Percentiles rank a stretch among this genome's conserved stretches.
Evolutionary conservation across 2,797 vertebrate genomes (phyloP).

Genomic region (Bucorvus abyssinicus): DNA sequence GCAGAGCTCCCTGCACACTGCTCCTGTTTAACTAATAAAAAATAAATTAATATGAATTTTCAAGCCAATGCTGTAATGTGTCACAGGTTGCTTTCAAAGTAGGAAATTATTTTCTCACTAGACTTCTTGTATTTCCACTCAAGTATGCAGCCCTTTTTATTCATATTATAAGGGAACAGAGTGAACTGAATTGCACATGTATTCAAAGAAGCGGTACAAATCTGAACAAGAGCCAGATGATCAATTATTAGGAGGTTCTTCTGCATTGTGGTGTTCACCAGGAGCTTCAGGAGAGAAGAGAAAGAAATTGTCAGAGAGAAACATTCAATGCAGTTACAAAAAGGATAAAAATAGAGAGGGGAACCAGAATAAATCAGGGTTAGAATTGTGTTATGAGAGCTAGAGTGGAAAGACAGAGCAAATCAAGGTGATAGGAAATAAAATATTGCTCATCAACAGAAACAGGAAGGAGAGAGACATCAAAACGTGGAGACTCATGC

Average conservation of each 20-base stretch:
- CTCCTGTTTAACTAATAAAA: conserved; percentile 21
- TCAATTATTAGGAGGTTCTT: conserved; percentile 48
- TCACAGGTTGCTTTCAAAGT: neutral
- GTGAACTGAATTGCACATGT: conserved; percentile 10
- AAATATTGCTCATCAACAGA: conserved; percentile 20
- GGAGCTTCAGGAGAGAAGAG: conserved; percentile 21
- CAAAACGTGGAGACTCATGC: neutral
- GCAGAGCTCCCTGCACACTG: neutral
- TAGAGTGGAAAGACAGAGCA: conserved; percentile 33
- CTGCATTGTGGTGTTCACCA: conserved; percentile 44
- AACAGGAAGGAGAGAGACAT: neutral
- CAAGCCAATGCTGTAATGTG: neutral
- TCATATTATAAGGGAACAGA: neutral
- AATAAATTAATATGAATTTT: conserved; percentile 35
- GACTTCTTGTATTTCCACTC: neutral
- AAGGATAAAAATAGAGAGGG: neutral
- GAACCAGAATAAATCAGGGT: neutral
- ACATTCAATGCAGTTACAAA: neutral
- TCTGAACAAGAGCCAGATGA: conserved; percentile 53
- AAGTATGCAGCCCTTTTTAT: conserved; percentile 27
- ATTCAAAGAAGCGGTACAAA: conserved; percentile 48
- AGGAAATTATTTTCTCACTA: conserved; percentile 38
- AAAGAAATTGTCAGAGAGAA: conserved; percentile 54
- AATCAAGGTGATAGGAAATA: conserved; percentile 19
- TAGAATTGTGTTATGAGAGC: conserved; percentile 13